These are phyloP conservation scores for Pyrrhosoma nymphula DNA, from an alignment of 2,888 invertebrate genomes.

Conservation along the genomic window DNA sequence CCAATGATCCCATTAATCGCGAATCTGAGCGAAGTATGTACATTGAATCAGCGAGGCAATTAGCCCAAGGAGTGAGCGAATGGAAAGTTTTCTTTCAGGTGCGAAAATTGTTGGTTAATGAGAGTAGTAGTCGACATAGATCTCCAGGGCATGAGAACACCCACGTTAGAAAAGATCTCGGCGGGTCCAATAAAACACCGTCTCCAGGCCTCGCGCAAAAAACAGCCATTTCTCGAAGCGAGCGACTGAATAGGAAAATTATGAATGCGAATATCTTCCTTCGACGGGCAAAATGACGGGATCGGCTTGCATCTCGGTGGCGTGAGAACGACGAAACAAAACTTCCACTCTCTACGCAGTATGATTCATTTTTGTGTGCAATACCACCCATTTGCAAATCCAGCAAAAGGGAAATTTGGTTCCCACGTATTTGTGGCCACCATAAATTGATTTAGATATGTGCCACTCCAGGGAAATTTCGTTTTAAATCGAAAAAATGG, in stretches of 20 bases:
- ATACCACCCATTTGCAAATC: no score
- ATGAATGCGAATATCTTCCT: background rate
- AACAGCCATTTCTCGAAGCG: background rate
- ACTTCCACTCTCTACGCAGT: no score
- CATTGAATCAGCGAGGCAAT: background rate
- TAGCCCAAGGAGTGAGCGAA: background rate
- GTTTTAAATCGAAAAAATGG: no score
- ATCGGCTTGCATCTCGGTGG: background rate
- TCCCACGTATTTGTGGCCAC: no score
- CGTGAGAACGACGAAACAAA: no score
- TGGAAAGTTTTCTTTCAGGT: background rate
- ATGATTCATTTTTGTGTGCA: no score
- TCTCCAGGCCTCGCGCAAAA: background rate
- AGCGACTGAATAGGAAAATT: background rate
- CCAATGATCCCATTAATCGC: background rate
- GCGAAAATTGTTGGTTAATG: background rate
- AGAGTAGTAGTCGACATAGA: background rate
- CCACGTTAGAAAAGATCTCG: background rate
- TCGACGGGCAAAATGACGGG: background rate
- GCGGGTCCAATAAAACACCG: background rate
- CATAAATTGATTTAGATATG: no score
- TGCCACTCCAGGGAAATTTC: no score
- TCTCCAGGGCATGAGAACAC: background rate
- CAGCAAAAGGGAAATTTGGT: no score
- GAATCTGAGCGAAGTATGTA: background rate